A percentile compares a stretch with the other conserved stretches of the same genome.
These are phyloP conservation scores for Troides oblongomaculatus DNA, from an alignment of 2,888 invertebrate species.

Conservation along the genomic window DNA sequence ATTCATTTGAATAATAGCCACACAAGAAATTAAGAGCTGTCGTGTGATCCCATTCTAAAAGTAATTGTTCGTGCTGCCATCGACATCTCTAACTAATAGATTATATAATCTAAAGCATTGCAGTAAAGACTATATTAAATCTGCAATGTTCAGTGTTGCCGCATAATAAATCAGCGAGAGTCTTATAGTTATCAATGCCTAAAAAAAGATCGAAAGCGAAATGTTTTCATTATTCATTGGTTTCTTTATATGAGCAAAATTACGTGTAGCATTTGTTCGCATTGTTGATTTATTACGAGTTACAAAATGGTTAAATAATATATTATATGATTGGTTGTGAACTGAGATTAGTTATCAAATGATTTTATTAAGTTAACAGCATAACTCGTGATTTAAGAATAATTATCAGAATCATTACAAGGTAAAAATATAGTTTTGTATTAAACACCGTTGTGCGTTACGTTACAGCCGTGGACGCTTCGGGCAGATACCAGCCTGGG, in stretches of 20 bases:
- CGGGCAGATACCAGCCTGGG: constrained; percentile 67
- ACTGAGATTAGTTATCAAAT: no score
- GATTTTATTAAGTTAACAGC: no score
- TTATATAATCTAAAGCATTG: no score
- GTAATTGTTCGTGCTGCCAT: constrained; percentile 18
- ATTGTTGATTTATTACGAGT: background rate
- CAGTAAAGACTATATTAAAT: constrained; percentile 7
- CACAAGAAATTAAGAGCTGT: background rate
- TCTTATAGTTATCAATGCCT: constrained; percentile 15
- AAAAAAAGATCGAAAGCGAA: constrained; percentile 25
- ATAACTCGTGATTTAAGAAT: no score
- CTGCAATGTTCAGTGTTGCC: background rate
- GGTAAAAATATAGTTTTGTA: no score
- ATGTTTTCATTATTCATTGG: constrained; percentile 18
- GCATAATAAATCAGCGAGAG: constrained; percentile 26
- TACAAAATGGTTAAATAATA: background rate
- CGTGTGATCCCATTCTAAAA: constrained; percentile 5
- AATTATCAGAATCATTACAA: no score
- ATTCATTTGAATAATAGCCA: background rate
- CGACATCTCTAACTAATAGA: background rate
- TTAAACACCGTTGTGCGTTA: background rate
- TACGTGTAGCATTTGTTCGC: constrained; percentile 1
- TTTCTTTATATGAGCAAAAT: constrained; percentile 13
- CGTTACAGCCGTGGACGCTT: constrained; percentile 63
- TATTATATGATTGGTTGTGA: no score